Evolutionary conservation across 1,140 invertebrate genomes (phyloP), one percentile per base, ranked within the genome.

Genomic region (Xylocopa sonorina): DNA sequence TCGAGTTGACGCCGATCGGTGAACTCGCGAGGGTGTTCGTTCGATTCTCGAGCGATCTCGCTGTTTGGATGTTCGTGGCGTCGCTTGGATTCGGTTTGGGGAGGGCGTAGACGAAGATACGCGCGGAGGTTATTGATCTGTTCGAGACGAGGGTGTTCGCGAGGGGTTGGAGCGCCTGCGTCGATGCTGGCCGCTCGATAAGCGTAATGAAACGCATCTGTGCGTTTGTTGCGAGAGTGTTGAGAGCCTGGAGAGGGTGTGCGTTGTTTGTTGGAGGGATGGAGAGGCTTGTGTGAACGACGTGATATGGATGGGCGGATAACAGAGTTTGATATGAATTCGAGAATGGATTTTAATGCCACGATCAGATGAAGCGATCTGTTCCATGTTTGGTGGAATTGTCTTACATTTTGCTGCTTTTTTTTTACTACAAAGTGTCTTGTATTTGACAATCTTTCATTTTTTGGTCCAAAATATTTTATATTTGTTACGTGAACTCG

Each of bases 101-200:
- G n/a, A n/a, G 46, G 29, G 53, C 27, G 43, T 51, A 64, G 66
- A 73, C 76, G 63, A n/a, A n/a, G n/a, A 85, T 86, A 74, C n/a
- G 46, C 10, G 5, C 62, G 60, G 43, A 57, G 41, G 67, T 86
- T 86, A 86, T 86, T 85, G 84, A 86, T 86, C 80, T 69, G 48
- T 51, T 57, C 58, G 67, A 29, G 14, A 55, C 75, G 34, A 16
- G 58, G 74, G 74, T 80, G 75, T 64, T 76, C n/a, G 55, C 71
- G 34, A 29, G 67, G 57, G 0, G 46, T 32, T 41, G 74, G 43
- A 67, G 84, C 84, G 83, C 83, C 66, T 82, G 84, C 84, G 83
- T 85, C 76, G 71, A 29, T 71, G 24, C 60, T 41, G 78, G 48
- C 60, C 84, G 84, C 55, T 86, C 84, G 76, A 86, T 86, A 86